Conservation (phyloP, 2,888 invertebrate genomes). For the Euproctis similis region DNA sequence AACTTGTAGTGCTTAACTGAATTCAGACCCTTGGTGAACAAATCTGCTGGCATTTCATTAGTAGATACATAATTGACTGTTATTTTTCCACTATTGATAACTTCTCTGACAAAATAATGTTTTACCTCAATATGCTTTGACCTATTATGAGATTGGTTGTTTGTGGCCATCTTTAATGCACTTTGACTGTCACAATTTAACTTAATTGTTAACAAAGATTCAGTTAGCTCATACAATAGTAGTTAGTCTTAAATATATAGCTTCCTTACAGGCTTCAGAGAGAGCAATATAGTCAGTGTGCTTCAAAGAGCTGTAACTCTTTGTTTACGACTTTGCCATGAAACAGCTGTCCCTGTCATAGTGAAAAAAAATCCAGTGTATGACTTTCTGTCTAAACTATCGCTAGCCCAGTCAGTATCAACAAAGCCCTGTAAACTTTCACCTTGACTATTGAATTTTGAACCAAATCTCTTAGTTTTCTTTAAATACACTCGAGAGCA, state of each 20-base stretch:
- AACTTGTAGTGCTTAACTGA: no score
- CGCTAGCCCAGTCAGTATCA: slow-evolving; percentile 10
- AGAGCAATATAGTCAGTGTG: background rate
- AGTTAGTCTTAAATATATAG: slow-evolving; percentile 1
- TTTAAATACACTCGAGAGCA: no score
- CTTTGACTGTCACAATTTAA: slow-evolving; percentile 1
- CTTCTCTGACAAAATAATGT: background rate
- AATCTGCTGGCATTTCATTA: no score
- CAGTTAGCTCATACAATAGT: slow-evolving; percentile 1
- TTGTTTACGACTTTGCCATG: slow-evolving; percentile 9
- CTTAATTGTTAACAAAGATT: background rate
- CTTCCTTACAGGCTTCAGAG: slow-evolving; percentile 2
- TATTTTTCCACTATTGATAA: background rate
- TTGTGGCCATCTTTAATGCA: background rate
- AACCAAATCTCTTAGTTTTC: background rate
- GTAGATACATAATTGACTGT: no score
- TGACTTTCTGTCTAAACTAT: slow-evolving; percentile 6
- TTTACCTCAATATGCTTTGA: background rate
- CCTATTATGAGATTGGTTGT: background rate
- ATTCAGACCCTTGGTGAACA: no score
- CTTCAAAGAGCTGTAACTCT: slow-evolving; percentile 3
- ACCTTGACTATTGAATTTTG: background rate
- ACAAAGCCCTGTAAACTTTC: no score
- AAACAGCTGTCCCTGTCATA: slow-evolving; percentile 4
- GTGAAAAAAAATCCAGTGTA: slow-evolving; percentile 10